A percentile compares a stretch with the other conserved stretches of the same genome.
phyloP scores from a whole-genome alignment of 2,888 invertebrate species.

The Macrophya annulata region DNA sequence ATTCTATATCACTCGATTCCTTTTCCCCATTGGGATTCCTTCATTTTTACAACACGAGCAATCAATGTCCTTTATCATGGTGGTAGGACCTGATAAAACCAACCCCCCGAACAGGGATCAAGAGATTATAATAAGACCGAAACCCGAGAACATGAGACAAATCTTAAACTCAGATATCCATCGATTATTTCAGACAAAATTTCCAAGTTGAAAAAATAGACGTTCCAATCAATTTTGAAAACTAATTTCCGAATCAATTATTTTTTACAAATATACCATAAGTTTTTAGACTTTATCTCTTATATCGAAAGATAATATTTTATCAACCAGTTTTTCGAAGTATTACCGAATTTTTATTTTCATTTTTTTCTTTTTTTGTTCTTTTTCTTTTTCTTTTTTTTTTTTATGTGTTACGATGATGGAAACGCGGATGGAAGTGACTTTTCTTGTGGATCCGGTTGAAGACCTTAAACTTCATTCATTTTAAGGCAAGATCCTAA shows the following conservation, averaged over 20 bases:
- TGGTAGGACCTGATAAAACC: not conserved
- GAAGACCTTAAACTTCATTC: constrained; percentile 1
- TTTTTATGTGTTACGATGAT: not conserved
- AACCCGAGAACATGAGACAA: not conserved
- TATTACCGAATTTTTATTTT: too few relatives aligned
- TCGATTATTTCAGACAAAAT: not conserved
- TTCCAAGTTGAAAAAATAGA: too few relatives aligned
- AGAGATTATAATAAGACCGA: not conserved
- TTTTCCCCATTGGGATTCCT: not conserved
- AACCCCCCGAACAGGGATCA: not conserved
- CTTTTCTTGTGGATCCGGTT: not conserved
- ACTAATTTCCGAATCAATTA: too few relatives aligned
- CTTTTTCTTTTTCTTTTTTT: not conserved
- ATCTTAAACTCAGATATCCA: too few relatives aligned
- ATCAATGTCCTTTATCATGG: not conserved
- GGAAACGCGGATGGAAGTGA: constrained; percentile 2
- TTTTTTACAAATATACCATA: not conserved
- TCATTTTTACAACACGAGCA: not conserved
- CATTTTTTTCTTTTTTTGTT: not conserved
- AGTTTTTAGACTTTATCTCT: not conserved
- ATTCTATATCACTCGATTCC: not conserved
- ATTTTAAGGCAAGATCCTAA: constrained; percentile 16
- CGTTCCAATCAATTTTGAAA: not conserved
- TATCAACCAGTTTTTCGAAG: not conserved
- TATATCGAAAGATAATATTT: not conserved